Evolutionary conservation across 2,113 vertebrate genomes (phyloP), one percentile per base, ranked within the genome.

Genomic region (Spea multiplicata): DNA sequence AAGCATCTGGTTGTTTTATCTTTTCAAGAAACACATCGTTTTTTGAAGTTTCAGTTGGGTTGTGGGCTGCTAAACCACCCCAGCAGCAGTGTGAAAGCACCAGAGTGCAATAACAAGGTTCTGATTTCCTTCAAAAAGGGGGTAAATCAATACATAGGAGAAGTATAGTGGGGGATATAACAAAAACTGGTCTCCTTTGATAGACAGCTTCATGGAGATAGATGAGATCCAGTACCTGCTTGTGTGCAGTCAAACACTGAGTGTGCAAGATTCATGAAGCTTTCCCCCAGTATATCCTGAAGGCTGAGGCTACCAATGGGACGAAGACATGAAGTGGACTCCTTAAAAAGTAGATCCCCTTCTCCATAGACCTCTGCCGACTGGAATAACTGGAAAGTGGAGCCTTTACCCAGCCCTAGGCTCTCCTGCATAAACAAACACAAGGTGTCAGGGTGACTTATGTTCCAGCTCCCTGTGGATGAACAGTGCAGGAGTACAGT

Each of bases 331-430:
- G 76, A 86, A 8, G 95, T 94, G 44, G 87, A 65, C 46, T 97
- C 95, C 89, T 95, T 96, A 83, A 97, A 97, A 66, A 97, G 91
- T 78, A 97, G 85, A 83, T 97, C 94, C 45, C 88, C 95, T 84
- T 92, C 94, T 83, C 91, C 93, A 17, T 93, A 96, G 16, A 88
- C 87, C 49, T 89, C 84, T 50, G 88, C 83, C 0, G 95, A 96
- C 79, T 91, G 86, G 83, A 96, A 96, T 47, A 96, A 90, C 0
- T 87, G 88, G 82, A 97, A 96, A 6, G 88, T 86, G 14, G 88
- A 72, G 62, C 89, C 85, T 76, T 74, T 44, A 4, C 9, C 72
- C n/a, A 50, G 7, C 82, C 83, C 73, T 68, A 93, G 82, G 46
- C 89, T 91, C 82, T 95, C 93, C 95, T 96, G 74, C 30, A 30